Conservation (phyloP, 2,797 vertebrate species). For the Acanthurus leucopareius region DNA sequence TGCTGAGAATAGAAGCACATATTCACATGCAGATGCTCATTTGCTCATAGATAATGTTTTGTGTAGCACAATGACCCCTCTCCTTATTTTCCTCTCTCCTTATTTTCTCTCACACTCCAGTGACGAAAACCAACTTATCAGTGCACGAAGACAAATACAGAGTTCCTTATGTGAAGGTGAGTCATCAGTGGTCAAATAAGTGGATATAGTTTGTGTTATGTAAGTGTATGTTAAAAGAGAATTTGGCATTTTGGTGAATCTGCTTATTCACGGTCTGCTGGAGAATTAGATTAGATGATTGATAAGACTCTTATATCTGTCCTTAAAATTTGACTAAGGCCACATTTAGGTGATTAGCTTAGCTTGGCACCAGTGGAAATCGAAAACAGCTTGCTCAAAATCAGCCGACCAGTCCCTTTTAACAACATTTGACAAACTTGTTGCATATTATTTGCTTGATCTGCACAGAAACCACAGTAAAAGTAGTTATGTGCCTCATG, state of each 20-base stretch:
- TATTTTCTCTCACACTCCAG: conserved; percentile 72
- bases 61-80: conserved; percentile 37
- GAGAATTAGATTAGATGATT: neutral
- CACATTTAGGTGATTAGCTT: neutral
- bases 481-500: neutral
- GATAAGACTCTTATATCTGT: neutral
- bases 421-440: neutral
- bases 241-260: neutral
- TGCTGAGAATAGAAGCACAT: conserved; percentile 3
- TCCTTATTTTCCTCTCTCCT: conserved; percentile 15
- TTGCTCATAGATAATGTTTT: conserved; percentile 18
- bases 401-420: neutral
- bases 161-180: conserved; percentile 97
- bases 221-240: neutral
- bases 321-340: neutral
- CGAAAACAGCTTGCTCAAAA: neutral
- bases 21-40: conserved; percentile 13
- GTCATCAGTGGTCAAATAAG: conserved; percentile 28
- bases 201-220: neutral
- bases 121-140: conserved; percentile 95
- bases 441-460: neutral
- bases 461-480: neutral
- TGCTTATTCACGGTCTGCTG: neutral
- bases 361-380: neutral
- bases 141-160: conserved; percentile 97